Conservation (phyloP, 1,140 invertebrate genomes). For the Cylas formicarius region DNA sequence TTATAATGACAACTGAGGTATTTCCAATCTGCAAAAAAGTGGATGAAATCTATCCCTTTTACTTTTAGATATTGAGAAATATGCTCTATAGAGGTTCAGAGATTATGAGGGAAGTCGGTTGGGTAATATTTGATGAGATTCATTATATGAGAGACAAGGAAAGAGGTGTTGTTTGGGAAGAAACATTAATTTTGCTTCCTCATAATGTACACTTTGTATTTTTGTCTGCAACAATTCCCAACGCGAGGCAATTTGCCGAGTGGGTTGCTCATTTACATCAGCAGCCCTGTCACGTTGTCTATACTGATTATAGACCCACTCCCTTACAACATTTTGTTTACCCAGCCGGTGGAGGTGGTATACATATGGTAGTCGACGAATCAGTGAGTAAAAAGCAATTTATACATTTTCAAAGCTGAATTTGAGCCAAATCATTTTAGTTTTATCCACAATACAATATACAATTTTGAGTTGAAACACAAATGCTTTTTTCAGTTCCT, state of each 20-base stretch:
- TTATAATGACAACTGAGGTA: slow-evolving; percentile 99
- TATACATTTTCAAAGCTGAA: neutral
- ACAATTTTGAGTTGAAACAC: neutral
- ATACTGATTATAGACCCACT: slow-evolving; percentile 96
- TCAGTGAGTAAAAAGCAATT: slow-evolving; percentile 50
- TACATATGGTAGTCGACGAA: slow-evolving; percentile 95
- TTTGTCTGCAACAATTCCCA: slow-evolving; percentile 98
- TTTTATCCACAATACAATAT: neutral
- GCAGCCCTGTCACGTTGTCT: slow-evolving; percentile 98
- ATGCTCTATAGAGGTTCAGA: slow-evolving; percentile 99
- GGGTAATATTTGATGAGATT: slow-evolving; percentile 99
- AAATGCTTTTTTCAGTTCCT: slow-evolving; percentile 4
- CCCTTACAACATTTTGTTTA: slow-evolving; percentile 98
- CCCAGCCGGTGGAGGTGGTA: slow-evolving; percentile 87
- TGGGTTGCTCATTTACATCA: slow-evolving; percentile 97
- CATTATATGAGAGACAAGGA: slow-evolving; percentile 99
- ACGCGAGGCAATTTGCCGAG: slow-evolving; percentile 96
- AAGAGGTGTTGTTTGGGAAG: slow-evolving; percentile 98
- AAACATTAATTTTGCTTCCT: slow-evolving; percentile 94
- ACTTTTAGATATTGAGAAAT: slow-evolving; percentile 81
- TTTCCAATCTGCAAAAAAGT: slow-evolving; percentile 8
- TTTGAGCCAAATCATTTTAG: slow-evolving; percentile 3
- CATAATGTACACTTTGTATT: slow-evolving; percentile 99
- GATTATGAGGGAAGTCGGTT: slow-evolving; percentile 96
- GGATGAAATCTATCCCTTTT: neutral